Conservation (phyloP, 2,888 invertebrate genomes). For the Agriopis aurantiaria region DNA sequence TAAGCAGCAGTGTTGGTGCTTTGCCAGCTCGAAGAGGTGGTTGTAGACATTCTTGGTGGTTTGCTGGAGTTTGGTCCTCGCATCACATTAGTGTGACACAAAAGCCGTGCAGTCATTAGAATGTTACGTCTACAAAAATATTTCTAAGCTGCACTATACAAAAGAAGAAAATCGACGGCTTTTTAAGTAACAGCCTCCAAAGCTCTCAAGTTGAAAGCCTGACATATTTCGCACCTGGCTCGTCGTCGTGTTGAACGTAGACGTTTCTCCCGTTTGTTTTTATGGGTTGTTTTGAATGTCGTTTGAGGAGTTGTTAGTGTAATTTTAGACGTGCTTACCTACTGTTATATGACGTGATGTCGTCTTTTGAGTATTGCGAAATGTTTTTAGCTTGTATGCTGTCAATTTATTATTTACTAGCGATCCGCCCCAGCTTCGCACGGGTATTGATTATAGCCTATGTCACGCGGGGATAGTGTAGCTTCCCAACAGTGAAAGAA, state of each 20-base stretch:
- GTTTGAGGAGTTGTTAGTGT: conserved; percentile 6
- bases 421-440: too few relatives aligned
- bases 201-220: conserved; percentile 33
- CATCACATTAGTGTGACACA: neutral
- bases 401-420: too few relatives aligned
- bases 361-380: neutral
- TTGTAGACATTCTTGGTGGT: neutral
- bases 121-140: too few relatives aligned
- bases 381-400: neutral
- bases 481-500: too few relatives aligned
- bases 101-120: neutral
- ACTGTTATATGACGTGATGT: neutral
- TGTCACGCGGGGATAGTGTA: too few relatives aligned
- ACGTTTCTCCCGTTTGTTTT: conserved; percentile 6
- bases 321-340: conserved; percentile 10
- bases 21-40: too few relatives aligned
- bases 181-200: conserved; percentile 23
- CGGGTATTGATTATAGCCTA: too few relatives aligned
- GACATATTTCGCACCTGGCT: conserved; percentile 31
- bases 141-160: neutral
- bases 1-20: too few relatives aligned
- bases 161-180: conserved; percentile 26
- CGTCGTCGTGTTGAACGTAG: conserved; percentile 8
- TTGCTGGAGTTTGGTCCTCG: too few relatives aligned
- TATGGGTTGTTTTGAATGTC: conserved; percentile 13